Percentiles rank a stretch among this genome's conserved stretches.
These are phyloP conservation scores for Agrilus biguttatus DNA, from an alignment of 2,888 invertebrate species.

Conservation along the genomic window DNA sequence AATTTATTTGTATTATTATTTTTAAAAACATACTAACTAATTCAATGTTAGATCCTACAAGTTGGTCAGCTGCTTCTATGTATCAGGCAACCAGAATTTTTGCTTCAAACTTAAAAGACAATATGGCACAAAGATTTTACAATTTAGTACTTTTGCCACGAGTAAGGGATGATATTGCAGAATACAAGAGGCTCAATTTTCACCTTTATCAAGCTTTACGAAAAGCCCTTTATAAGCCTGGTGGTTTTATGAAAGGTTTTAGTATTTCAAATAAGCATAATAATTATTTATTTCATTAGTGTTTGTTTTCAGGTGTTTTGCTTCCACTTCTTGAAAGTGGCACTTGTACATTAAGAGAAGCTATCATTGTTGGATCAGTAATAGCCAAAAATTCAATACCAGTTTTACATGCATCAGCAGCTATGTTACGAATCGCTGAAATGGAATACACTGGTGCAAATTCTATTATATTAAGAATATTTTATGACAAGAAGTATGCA, in stretches of 20 bases:
- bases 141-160: conserved; percentile 86
- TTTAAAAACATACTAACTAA: background rate
- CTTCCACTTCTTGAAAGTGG: conserved; percentile 71
- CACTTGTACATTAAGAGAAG: conserved; percentile 88
- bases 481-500: conserved; percentile 96
- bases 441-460: conserved; percentile 96
- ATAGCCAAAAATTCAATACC: conserved; percentile 85
- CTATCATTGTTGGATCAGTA: conserved; percentile 87
- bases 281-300: background rate
- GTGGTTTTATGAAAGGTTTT: conserved; percentile 87
- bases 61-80: conserved; percentile 96
- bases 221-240: conserved; percentile 91
- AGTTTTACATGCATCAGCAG: conserved; percentile 87
- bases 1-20: background rate
- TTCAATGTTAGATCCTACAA: conserved; percentile 58
- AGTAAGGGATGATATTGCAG: conserved; percentile 86
- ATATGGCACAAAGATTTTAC: conserved; percentile 92
- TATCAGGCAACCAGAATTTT: conserved; percentile 92
- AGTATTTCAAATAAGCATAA: background rate
- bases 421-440: conserved; percentile 88
- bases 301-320: conserved; percentile 35
- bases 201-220: conserved; percentile 89
- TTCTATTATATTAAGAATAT: conserved; percentile 84
- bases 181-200: conserved; percentile 90
- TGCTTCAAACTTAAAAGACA: conserved; percentile 89